Evolutionary conservation across 1,140 invertebrate species (phyloP).

Genomic region (Drosophila orosa): DNA sequence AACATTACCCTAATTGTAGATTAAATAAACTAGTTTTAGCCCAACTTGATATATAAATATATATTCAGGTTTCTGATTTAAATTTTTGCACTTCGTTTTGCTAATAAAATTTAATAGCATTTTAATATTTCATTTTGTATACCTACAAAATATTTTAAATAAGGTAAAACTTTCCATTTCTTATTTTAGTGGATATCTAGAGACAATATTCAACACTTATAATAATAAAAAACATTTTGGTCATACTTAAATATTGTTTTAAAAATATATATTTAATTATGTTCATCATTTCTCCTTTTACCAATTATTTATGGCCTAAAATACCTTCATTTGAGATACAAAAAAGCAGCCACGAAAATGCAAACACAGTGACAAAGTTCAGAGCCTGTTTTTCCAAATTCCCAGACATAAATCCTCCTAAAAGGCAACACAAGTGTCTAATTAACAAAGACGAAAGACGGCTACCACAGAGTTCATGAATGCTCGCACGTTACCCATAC

Average conservation of each 20-base stretch:
- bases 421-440: slow-evolving; percentile 34
- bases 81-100: background rate
- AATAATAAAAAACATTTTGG: background rate
- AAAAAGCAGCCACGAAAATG: background rate
- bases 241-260: background rate
- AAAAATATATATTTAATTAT: background rate
- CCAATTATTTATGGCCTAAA: background rate
- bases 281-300: background rate
- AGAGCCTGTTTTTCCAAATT: slow-evolving; percentile 34
- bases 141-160: background rate
- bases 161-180: background rate
- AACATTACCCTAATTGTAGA: background rate
- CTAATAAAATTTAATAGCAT: background rate
- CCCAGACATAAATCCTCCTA: slow-evolving; percentile 52
- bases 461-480: slow-evolving; percentile 2
- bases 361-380: background rate
- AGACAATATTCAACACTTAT: no score
- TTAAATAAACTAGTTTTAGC: slow-evolving; percentile 1
- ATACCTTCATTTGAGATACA: background rate
- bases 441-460: slow-evolving; percentile 34
- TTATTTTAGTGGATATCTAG: no score
- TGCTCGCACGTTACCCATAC: slow-evolving; percentile 50
- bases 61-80: background rate
- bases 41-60: background rate
- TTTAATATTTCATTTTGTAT: background rate